A percentile compares a stretch with the other conserved stretches of the same genome.
phyloP scores from a whole-genome alignment of 1,140 invertebrate species.

The Tachypleus tridentatus region DNA sequence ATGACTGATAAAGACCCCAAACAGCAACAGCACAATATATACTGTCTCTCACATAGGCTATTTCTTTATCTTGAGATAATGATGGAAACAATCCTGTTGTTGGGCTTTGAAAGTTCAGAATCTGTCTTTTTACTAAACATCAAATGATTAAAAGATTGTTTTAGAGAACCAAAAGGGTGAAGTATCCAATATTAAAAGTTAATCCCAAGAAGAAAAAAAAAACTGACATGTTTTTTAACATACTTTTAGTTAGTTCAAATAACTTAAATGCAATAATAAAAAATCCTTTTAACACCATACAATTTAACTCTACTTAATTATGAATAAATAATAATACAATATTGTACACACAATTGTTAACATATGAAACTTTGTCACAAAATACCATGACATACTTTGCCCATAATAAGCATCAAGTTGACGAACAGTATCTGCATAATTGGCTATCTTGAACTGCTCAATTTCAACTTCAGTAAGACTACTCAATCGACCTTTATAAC shows the following conservation, averaged over 20 bases:
- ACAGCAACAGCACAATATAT: conserved; percentile 91
- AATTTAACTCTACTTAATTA: conserved; percentile 10
- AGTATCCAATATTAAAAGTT: too few species aligned
- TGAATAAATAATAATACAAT: conserved; percentile 13
- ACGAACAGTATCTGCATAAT: conserved; percentile 78
- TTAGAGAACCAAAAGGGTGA: too few species aligned
- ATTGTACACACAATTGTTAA: background rate
- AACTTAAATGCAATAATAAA: background rate
- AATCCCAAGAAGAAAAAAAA: too few species aligned
- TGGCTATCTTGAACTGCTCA: conserved; percentile 30
- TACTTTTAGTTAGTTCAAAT: too few species aligned
- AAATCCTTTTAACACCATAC: background rate
- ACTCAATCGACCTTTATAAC: too few species aligned
- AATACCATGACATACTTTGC: conserved; percentile 48
- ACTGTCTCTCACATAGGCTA: conserved; percentile 85
- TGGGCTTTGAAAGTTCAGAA: conserved; percentile 82
- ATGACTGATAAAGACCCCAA: conserved; percentile 93
- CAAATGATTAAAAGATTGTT: background rate
- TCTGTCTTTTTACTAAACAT: conserved; percentile 78
- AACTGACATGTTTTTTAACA: too few species aligned
- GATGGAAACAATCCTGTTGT: conserved; percentile 90
- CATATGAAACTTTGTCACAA: background rate
- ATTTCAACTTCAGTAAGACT: conserved; percentile 18
- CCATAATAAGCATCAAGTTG: conserved; percentile 87
- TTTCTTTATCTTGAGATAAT: conserved; percentile 58